phyloP scores from a whole-genome alignment of 2,113 vertebrate species.

The Lepus europaeus region DNA sequence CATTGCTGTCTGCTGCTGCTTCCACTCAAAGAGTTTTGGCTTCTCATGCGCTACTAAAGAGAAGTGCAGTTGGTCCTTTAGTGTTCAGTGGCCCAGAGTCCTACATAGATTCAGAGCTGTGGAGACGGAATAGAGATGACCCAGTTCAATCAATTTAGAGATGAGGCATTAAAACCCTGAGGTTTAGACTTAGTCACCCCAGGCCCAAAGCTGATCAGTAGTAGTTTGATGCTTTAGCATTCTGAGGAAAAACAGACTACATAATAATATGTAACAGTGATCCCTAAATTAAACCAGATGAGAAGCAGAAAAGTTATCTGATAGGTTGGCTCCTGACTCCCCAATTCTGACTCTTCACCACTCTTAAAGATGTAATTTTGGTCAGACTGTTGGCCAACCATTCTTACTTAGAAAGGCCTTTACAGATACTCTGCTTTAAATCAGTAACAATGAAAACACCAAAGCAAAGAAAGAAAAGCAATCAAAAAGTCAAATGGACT shows the following conservation, averaged over 20 bases:
- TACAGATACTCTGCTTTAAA: constrained; percentile 11
- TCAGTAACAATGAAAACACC: neutral
- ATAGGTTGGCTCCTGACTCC: neutral
- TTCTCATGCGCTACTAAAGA: neutral
- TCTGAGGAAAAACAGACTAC: neutral
- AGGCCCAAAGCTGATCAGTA: neutral
- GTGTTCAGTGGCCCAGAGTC: neutral
- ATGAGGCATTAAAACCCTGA: neutral
- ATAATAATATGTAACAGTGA: constrained; percentile 4
- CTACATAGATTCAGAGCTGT: neutral
- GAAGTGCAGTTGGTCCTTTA: neutral
- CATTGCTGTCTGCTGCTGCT: neutral
- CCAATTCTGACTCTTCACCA: neutral
- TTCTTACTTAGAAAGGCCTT: neutral
- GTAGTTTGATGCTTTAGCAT: neutral
- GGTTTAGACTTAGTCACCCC: neutral
- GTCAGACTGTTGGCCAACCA: neutral
- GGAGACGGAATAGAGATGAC: neutral
- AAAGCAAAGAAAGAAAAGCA: no score
- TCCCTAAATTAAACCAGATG: neutral
- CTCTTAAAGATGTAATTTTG: neutral
- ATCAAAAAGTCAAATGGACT: neutral
- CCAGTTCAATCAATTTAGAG: neutral
- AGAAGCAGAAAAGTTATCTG: constrained; percentile 18
- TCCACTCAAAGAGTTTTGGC: neutral